Evolutionary conservation across 2,888 invertebrate species (phyloP).

Genomic region (Phorcus lineatus): DNA sequence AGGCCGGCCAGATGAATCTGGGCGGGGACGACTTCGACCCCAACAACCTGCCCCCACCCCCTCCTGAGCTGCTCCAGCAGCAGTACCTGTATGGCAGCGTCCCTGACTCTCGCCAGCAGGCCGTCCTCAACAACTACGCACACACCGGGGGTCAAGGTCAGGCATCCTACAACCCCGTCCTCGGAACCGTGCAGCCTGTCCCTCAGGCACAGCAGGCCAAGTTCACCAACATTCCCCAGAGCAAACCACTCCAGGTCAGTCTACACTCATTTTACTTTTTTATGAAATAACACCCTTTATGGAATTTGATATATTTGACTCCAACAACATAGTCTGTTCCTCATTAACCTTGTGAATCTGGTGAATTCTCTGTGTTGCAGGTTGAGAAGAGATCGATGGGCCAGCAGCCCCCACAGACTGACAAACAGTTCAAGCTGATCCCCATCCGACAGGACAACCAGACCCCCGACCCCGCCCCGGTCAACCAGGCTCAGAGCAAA

Average conservation of each 20-base stretch:
- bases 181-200: conserved; percentile 49
- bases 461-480: conserved; percentile 65
- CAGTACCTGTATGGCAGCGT: conserved; percentile 68
- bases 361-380: conserved; percentile 11
- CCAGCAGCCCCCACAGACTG: conserved; percentile 63
- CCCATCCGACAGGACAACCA: conserved; percentile 63
- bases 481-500: conserved; percentile 63
- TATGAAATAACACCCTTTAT: no score
- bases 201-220: conserved; percentile 59
- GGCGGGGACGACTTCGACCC: conserved; percentile 47
- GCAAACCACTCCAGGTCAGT: conserved; percentile 22
- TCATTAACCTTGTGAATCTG: no score
- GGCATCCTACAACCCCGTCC: conserved; percentile 61
- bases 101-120: conserved; percentile 63
- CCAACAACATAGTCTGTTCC: no score
- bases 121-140: conserved; percentile 52
- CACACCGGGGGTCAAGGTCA: conserved; percentile 52
- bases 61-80: conserved; percentile 66
- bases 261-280: no score
- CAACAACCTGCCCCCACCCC: conserved; percentile 61
- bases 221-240: conserved; percentile 25
- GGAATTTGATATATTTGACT: no score
- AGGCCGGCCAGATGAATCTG: conserved; percentile 51
- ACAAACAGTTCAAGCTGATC: conserved; percentile 66
- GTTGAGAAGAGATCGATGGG: conserved; percentile 59